Conservation (phyloP, 2,888 invertebrate species). For the Eledone cirrhosa region DNA sequence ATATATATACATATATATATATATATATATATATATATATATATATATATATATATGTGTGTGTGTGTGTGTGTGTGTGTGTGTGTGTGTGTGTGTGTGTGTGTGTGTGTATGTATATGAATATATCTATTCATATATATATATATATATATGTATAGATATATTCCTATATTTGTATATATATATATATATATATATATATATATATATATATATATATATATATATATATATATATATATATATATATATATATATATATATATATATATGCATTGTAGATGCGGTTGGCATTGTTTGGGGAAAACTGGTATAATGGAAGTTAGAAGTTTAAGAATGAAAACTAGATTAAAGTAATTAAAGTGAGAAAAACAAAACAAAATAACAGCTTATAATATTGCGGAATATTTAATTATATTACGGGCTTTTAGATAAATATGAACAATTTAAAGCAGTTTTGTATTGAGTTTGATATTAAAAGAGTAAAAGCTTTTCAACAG, state of each 20-base stretch:
- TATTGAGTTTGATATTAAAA: no score
- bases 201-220: slow-evolving; percentile 15
- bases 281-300: no score
- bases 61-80: background rate
- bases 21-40: background rate
- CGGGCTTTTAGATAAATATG: no score
- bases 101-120: background rate
- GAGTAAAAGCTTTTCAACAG: no score
- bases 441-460: no score
- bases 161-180: background rate
- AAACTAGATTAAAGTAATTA: no score
- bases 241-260: background rate
- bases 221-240: slow-evolving; percentile 15
- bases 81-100: background rate
- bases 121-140: background rate
- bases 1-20: background rate
- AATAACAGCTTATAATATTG: no score
- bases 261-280: background rate
- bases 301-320: no score
- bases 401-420: no score
- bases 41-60: background rate
- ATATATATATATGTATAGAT: background rate
- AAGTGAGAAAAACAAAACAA: no score
- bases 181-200: background rate
- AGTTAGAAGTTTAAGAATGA: no score